Evolutionary conservation across 2,888 invertebrate genomes (phyloP), one percentile per base, ranked within the genome.

Genomic region (Cryptops parisi): DNA sequence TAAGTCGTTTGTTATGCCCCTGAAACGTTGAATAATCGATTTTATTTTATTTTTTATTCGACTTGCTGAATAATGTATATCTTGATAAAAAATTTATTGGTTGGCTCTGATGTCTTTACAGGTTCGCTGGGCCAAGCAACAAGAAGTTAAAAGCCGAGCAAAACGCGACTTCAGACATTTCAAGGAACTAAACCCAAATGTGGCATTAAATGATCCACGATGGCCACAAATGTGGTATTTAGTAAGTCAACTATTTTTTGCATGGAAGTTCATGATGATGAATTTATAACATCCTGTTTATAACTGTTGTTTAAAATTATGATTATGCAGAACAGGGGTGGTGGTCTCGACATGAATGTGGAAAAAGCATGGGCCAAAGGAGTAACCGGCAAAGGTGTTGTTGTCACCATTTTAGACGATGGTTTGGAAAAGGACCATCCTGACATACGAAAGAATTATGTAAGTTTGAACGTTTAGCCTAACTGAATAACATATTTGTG

Each of bases 181-280:
- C 22, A 45, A 47, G 26, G 47, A 21, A 47, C 26, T 41, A 74
- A 77, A 60, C 6, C 47, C 47, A 15, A 26, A 27, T 27, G 38
- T 50, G 9, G 57, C 59, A 48, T 68, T 87, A 59, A 84, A 84
- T 66, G 94, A 94, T 72, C 87, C 86, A 27, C 82, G 85, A 71
- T 96, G 94, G 94, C 79, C 83, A 33, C 81, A 82, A 62, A 93
- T 91, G 91, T 96, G 94, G 94, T 94, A 94, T 73, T 74, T 96
- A 79, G 93, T 93, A 75, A 81, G 88, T 81, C 6, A 15, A 15
- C 6, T 15, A n/a, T n/a, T n/a, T n/a, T 33, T 24, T 2, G 21
- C 19, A 15, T 6, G 15, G 6, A 45, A 12, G 17, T 12, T 47
- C 15, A 9, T 47, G n/a, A n/a, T 33, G 38, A 33, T 33, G 38